Base-by-base conservation (phyloP, 2,113 vertebrate species). In the Pyrgilauda ruficollis region DNA sequence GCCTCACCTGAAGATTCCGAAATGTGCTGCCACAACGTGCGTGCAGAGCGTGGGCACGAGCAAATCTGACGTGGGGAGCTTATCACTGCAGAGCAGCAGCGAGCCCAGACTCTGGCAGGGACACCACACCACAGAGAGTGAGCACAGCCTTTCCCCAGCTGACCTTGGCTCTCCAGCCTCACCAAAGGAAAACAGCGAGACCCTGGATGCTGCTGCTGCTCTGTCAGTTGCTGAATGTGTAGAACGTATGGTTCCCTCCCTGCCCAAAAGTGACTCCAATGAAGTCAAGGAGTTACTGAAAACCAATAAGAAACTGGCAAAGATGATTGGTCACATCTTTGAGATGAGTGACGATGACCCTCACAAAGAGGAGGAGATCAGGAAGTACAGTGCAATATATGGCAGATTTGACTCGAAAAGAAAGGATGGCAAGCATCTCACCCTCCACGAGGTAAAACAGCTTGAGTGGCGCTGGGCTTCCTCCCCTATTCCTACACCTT, bases 301-400 rank as follows among this genome's bases (percentile, higher is more conserved):
- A 97, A 98, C 96, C 93, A 99, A 99, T 98, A 99, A 99, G 97
- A 99, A 99, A 93, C 97, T 99, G 95, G 99, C 98, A 78, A 99
- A 99, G 97, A 99, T 99, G 99, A 98, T 99, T 13, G 98, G 99
- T 46, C 99, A 99, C 97, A 99, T 99, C 97, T 99, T 99, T 50
- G 99, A 99, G 44, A 98, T 99, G 99, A 97, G 97, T 19, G 99
- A 99, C 0, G 99, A 99, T 8, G 99, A 99, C 84, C 99, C 99
- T 2, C 98, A 98, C 77, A 97, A 98, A 90, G 99, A 99, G 95
- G 99, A 99, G 89, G 99, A 99, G 96, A 99, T 99, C 62, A 98
- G 99, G 33, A 99, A 99, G 93, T 99, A 99, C 97, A 99, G 99
- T 93, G 99, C 99, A 96, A 99, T 99, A 97, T 99, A 99, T 44